Percentiles rank a stretch among this genome's conserved stretches.
These are phyloP conservation scores for Caenorhabditis imperialis DNA, from an alignment of 2,888 invertebrate species.

Conservation along the genomic window DNA sequence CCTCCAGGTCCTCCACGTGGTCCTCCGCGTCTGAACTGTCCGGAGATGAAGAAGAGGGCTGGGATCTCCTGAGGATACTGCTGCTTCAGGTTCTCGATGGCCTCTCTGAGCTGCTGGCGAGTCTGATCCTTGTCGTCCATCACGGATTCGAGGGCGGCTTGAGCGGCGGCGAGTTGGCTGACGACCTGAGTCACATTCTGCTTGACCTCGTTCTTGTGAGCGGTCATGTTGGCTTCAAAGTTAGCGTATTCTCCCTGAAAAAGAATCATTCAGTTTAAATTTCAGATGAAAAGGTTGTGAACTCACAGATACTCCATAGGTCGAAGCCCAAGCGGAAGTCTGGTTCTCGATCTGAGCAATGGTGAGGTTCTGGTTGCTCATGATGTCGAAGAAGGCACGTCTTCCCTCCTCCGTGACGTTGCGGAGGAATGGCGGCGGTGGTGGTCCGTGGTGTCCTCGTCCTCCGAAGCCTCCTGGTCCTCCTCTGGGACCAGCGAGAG, in stretches of 20 bases:
- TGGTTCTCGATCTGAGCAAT: constrained; percentile 49
- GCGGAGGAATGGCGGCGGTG: constrained; percentile 57
- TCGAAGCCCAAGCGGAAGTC: constrained; percentile 54
- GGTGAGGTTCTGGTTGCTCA: constrained; percentile 54
- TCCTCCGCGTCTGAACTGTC: constrained; percentile 32
- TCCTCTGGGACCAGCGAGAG: constrained; percentile 7
- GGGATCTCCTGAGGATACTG: constrained; percentile 46
- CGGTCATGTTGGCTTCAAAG: constrained; percentile 53
- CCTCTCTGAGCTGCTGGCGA: constrained; percentile 32
- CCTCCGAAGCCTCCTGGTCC: constrained; percentile 29
- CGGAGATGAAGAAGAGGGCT: constrained; percentile 46
- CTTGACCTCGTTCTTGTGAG: constrained; percentile 32
- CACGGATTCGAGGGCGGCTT: constrained; percentile 39
- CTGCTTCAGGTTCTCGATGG: constrained; percentile 40
- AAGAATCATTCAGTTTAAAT: not conserved
- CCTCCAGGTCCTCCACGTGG: constrained; percentile 16
- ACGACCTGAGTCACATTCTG: constrained; percentile 56
- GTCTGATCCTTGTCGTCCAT: constrained; percentile 53
- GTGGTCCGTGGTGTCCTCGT: constrained; percentile 39
- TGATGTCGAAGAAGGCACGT: constrained; percentile 53
- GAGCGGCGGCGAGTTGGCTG: constrained; percentile 46
- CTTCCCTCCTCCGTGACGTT: constrained; percentile 51
- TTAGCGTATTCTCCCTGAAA: constrained; percentile 51
- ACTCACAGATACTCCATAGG: constrained; percentile 56
- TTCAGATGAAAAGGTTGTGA: not conserved